Evolutionary conservation across 2,113 vertebrate species (phyloP), one percentile per base, ranked within the genome.

Genomic region (Trogon surrucura): DNA sequence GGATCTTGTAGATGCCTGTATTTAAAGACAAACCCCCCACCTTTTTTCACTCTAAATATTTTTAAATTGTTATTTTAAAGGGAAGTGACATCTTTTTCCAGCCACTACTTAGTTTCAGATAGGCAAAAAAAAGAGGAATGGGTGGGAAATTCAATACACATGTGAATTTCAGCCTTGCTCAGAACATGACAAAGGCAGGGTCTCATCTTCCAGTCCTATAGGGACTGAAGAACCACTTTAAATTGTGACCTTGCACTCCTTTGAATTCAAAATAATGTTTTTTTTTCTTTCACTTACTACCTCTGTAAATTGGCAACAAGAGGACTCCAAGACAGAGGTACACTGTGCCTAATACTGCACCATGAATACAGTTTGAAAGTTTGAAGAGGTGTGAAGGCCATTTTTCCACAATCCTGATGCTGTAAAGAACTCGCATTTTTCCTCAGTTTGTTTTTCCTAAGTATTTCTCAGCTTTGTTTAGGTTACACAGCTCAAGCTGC

Each of bases 11-110:
- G 20, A 56, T 38, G 8, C 10, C 30, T 4, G 19, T 50, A 44
- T 72, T 23, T 44, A 11, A 54, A 54, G 22, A 72, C 4, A 62
- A 73, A 51, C 4, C 0, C 3, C 4, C 2, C 7, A 14, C 2
- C 10, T 14, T 85, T 47, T 53, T 71, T 48, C n/a, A 72, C 6
- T 44, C 30, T 12, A 54, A 50, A 50, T 78, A 54, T 11, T 50
- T 85, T 60, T 25, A 41, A 64, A 54, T 32, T 65, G 9, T 27
- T 80, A 44, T 72, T 81, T 50, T 50, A 66, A 86, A 50, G 15
- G 41, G 45, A 65, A 58, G 2, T 21, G 13, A 53, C 77, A 66
- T 81, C 7, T 77, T 47, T 29, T 85, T 41, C 57, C 25, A 45
- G 11, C 44, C 21, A 32, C 45, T 81, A 10, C 11, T 54, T 19